Conservation (phyloP, 2,888 invertebrate genomes). For the Heliothis peltigera region DNA sequence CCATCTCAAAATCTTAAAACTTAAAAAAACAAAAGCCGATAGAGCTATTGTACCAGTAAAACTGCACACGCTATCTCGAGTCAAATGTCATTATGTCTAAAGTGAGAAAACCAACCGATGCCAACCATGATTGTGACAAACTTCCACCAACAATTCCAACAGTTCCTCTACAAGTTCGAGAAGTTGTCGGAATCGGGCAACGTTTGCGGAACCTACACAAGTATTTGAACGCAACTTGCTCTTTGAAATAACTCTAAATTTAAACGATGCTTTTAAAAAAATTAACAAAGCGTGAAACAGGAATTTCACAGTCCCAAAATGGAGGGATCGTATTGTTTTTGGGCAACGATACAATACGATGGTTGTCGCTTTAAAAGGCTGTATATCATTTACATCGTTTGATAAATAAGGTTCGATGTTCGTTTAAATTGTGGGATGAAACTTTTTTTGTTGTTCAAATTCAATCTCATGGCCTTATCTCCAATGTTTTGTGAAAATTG, state of each 20-base stretch:
- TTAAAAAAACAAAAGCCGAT: neutral
- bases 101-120: slow-evolving; percentile 7
- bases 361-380: neutral
- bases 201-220: slow-evolving; percentile 27
- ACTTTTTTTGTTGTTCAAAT: no score
- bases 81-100: neutral
- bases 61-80: neutral
- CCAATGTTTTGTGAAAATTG: no score
- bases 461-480: no score
- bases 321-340: no score
- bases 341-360: neutral
- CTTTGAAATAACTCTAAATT: slow-evolving; percentile 7
- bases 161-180: slow-evolving; percentile 15
- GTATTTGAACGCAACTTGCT: slow-evolving; percentile 13
- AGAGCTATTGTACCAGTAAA: neutral
- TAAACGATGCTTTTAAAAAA: neutral
- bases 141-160: slow-evolving; percentile 28
- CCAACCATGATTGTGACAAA: slow-evolving; percentile 37
- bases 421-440: no score
- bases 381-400: no score
- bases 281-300: neutral
- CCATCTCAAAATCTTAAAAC: no score
- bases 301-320: neutral
- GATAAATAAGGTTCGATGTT: no score
- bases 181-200: slow-evolving; percentile 30